phyloP scores from a whole-genome alignment of 2,888 invertebrate species.

The Drosophila crucigera region DNA sequence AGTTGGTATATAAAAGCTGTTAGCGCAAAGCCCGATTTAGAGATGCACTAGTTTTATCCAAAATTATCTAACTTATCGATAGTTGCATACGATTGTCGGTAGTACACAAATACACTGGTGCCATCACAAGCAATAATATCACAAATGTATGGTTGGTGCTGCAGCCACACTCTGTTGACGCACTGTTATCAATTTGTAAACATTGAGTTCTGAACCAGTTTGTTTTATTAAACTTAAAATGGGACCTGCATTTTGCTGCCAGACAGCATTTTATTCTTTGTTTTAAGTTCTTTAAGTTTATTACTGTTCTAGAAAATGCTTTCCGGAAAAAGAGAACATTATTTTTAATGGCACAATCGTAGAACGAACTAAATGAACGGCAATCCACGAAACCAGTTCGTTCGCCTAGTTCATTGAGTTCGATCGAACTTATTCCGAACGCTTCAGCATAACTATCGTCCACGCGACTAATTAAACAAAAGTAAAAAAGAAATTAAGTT shows the following conservation, averaged over 20 bases:
- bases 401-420: slow-evolving; percentile 8
- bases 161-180: slow-evolving; percentile 3
- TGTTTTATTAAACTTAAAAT: too few species aligned
- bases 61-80: neutral
- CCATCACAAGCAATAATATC: neutral
- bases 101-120: neutral
- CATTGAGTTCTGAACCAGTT: neutral
- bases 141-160: too few species aligned
- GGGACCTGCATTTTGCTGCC: neutral
- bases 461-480: slow-evolving; percentile 32
- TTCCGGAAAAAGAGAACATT: neutral
- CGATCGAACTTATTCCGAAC: slow-evolving; percentile 19
- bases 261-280: neutral
- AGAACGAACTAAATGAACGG: slow-evolving; percentile 19
- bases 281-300: neutral
- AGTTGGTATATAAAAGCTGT: slow-evolving; percentile 49
- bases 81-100: neutral
- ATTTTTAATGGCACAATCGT: neutral
- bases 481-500: slow-evolving; percentile 10
- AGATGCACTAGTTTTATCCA: slow-evolving; percentile 18
- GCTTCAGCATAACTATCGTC: slow-evolving; percentile 18
- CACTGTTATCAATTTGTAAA: slow-evolving; percentile 20
- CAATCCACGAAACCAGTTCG: slow-evolving; percentile 1
- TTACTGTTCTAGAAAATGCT: neutral
- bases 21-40: slow-evolving; percentile 37